A percentile compares a stretch with the other conserved stretches of the same genome.
phyloP scores from a whole-genome alignment of 2,888 invertebrate species.

The Nycteola revayana region DNA sequence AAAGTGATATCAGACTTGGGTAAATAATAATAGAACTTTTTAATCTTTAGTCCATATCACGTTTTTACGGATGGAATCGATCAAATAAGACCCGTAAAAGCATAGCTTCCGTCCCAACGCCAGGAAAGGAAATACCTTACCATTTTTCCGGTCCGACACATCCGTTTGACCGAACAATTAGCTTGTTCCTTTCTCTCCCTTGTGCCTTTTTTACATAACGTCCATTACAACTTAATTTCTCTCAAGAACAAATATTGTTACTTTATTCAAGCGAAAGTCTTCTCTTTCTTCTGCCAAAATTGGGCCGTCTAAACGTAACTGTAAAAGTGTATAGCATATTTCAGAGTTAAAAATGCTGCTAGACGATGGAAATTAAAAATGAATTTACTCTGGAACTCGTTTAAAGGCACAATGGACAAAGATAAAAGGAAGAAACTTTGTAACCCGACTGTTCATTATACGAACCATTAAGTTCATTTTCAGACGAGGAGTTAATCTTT shows the following conservation, averaged over 20 bases:
- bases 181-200: constrained; percentile 38
- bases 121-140: constrained; percentile 48
- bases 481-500: constrained; percentile 48
- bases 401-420: constrained; percentile 35
- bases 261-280: constrained; percentile 24
- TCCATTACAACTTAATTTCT: constrained; percentile 45
- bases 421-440: constrained; percentile 42
- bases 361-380: constrained; percentile 42
- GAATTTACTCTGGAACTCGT: constrained; percentile 34
- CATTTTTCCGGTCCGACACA: constrained; percentile 48
- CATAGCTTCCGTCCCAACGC: constrained; percentile 39
- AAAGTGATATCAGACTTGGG: too few relatives aligned
- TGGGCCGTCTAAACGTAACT: constrained; percentile 14
- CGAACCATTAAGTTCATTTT: constrained; percentile 49
- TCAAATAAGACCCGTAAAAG: constrained; percentile 31
- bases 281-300: constrained; percentile 9
- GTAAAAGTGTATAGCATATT: constrained; percentile 16
- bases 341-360: constrained; percentile 25
- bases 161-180: constrained; percentile 60
- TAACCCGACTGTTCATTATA: constrained; percentile 51
- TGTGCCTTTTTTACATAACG: constrained; percentile 47
- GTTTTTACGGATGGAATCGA: not conserved
- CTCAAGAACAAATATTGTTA: constrained; percentile 40
- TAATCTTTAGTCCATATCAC: too few relatives aligned
- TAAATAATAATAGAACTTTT: too few relatives aligned